phyloP scores from a whole-genome alignment of 92 coral and sea anemone species.

The Muricea muricata region DNA sequence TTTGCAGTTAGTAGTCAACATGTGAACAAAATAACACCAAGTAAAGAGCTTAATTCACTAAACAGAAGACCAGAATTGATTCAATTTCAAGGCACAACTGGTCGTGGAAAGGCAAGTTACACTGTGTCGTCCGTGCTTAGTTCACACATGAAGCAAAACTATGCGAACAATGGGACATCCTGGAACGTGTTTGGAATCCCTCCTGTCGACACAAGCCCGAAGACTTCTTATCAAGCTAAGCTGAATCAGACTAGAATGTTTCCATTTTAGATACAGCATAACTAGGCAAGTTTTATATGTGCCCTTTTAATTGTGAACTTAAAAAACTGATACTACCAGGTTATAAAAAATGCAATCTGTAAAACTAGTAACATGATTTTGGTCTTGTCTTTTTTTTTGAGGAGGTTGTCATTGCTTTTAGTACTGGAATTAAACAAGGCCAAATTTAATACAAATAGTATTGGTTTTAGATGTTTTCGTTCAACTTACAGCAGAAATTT shows the following conservation, averaged over 20 bases:
- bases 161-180: slow-evolving; percentile 64
- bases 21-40: too few species aligned
- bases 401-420: too few species aligned
- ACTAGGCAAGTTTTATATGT: too few species aligned
- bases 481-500: too few species aligned
- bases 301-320: too few species aligned
- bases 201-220: neutral
- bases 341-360: too few species aligned
- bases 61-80: neutral
- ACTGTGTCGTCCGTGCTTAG: slow-evolving; percentile 72
- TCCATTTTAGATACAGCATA: slow-evolving; percentile 40
- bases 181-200: slow-evolving; percentile 98
- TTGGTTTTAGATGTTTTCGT: too few species aligned
- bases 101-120: slow-evolving; percentile 53
- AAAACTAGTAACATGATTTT: too few species aligned
- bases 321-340: too few species aligned
- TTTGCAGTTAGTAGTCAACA: slow-evolving; percentile 60
- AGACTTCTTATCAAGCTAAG: neutral
- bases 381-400: too few species aligned
- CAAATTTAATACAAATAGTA: too few species aligned
- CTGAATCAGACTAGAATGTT: slow-evolving; percentile 32
- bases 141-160: neutral
- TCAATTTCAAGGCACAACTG: neutral
- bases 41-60: slow-evolving; percentile 1
- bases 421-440: too few species aligned